Conservation (phyloP, 37 sponge, comb jelly and placozoan genomes). For the Cladorhizidae sp. region DNA sequence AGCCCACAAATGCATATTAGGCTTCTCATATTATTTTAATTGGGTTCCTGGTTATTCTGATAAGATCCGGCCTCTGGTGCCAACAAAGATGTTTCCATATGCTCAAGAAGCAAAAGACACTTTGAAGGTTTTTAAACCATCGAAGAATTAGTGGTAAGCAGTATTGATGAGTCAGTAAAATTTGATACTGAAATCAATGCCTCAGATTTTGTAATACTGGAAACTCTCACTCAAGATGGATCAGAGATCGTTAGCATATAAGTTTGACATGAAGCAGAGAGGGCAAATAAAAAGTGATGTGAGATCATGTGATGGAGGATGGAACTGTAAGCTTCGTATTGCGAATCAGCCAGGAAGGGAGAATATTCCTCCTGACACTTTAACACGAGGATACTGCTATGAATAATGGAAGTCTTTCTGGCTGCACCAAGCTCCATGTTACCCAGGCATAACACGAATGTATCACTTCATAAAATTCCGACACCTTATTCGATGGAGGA, state of each 20-base stretch:
- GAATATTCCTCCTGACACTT: constrained; percentile 22
- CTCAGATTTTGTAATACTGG: not conserved
- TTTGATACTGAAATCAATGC: not conserved
- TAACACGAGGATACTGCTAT: constrained; percentile 9
- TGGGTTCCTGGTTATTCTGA: not conserved
- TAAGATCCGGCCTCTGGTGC: not conserved
- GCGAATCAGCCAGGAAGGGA: constrained; percentile 12
- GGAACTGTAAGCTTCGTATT: constrained; percentile 7
- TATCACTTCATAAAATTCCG: constrained; percentile 9
- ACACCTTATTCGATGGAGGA: constrained; percentile 13
- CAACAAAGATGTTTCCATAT: not conserved
- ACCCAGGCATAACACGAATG: constrained; percentile 23
- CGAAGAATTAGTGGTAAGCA: no score
- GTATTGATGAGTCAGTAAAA: no score
- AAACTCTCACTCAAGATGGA: constrained; percentile 1
- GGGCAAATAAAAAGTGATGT: constrained; percentile 21
- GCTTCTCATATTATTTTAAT: not conserved
- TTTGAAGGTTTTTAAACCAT: no score
- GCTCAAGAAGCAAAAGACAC: not conserved
- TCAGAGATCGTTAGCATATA: constrained; percentile 16
- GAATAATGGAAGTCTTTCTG: not conserved
- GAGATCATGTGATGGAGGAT: constrained; percentile 17
- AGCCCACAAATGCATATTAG: not conserved
- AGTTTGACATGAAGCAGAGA: constrained; percentile 18
- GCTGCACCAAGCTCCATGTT: constrained; percentile 1